Percentiles rank a stretch among this genome's conserved stretches.
These are phyloP conservation scores for Tyria jacobaeae DNA, from an alignment of 2,888 invertebrate species.

Conservation along the genomic window DNA sequence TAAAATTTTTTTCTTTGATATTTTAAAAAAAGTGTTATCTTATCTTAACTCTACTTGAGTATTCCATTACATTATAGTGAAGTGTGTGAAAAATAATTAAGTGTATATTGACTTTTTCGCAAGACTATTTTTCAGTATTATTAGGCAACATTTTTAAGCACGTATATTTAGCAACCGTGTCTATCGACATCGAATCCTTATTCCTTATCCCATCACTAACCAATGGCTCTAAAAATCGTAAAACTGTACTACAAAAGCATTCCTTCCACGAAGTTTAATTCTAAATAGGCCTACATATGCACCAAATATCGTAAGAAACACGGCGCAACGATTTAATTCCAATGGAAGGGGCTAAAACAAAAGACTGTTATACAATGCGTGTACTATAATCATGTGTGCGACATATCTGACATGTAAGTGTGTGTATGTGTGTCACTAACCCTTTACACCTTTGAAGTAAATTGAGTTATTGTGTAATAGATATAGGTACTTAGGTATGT, in stretches of 20 bases:
- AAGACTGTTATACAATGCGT: conserved; percentile 32
- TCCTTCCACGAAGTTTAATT: conserved; percentile 61
- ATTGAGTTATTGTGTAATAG: conserved; percentile 26
- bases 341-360: conserved; percentile 45
- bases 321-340: conserved; percentile 24
- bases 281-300: conserved; percentile 61
- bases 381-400: conserved; percentile 1
- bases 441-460: conserved; percentile 28
- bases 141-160: neutral
- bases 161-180: neutral
- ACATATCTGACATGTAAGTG: neutral
- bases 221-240: conserved; percentile 63
- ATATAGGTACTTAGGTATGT: conserved; percentile 17
- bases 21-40: too few species aligned
- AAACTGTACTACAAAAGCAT: conserved; percentile 70
- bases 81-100: too few species aligned
- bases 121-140: neutral
- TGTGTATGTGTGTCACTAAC: conserved; percentile 15
- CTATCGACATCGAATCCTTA: conserved; percentile 35
- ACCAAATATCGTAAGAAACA: conserved; percentile 53
- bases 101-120: too few species aligned
- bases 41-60: too few species aligned
- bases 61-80: too few species aligned
- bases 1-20: too few species aligned
- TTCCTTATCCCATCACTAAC: conserved; percentile 49